Conservation (phyloP, 2,113 vertebrate species). For the Malurus alboscapulatus region DNA sequence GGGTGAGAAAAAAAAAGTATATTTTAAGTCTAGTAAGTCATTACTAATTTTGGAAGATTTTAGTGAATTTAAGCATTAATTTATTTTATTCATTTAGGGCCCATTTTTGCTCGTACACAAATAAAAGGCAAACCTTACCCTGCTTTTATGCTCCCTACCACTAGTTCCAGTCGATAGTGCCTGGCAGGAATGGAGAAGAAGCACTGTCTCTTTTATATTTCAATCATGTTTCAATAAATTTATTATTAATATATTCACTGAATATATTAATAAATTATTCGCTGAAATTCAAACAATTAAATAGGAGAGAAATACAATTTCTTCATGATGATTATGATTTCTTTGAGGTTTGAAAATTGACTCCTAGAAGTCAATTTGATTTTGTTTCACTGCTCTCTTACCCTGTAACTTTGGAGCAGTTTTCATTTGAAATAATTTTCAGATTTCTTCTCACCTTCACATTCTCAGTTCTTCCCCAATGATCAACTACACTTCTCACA, state of each 20-base stretch:
- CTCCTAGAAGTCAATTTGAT: background rate
- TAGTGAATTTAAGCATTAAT: background rate
- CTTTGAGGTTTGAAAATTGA: background rate
- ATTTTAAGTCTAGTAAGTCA: background rate
- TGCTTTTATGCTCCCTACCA: background rate
- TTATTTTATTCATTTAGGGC: background rate
- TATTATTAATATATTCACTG: background rate
- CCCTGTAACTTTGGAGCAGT: background rate
- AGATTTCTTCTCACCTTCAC: background rate
- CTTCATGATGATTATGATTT: background rate
- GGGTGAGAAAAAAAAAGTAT: background rate
- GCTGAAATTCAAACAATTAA: background rate
- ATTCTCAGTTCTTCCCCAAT: background rate
- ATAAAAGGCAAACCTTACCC: background rate
- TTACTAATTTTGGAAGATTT: background rate
- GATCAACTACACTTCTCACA: background rate
- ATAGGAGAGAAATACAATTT: background rate
- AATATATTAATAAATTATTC: background rate
- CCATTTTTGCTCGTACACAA: background rate
- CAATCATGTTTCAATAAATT: background rate
- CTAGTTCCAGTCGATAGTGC: background rate
- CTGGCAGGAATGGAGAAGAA: background rate
- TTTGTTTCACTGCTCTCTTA: background rate
- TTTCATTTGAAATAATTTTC: background rate
- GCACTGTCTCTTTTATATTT: background rate